Conservation (phyloP, 1,140 invertebrate species). For the Papilio glaucus region DNA sequence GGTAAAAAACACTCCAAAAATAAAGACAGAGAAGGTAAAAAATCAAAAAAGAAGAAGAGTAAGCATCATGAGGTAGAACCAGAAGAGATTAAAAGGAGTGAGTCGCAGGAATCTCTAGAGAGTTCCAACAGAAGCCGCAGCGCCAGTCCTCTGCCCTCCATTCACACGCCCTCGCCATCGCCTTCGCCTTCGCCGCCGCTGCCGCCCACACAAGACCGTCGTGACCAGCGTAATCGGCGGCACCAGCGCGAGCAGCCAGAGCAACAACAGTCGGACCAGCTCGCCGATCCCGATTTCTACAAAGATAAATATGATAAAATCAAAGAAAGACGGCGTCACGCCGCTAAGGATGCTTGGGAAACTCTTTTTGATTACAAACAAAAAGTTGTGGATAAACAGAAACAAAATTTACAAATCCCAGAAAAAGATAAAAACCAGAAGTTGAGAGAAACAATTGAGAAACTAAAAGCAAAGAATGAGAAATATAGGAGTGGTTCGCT, state of each 20-base stretch:
- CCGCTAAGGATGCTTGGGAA: slow-evolving; percentile 75
- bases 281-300: slow-evolving; percentile 69
- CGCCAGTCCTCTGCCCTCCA: slow-evolving; percentile 73
- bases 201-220: slow-evolving; percentile 36
- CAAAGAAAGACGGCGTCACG: slow-evolving; percentile 85
- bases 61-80: slow-evolving; percentile 63
- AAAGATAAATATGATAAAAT: slow-evolving; percentile 87
- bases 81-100: slow-evolving; percentile 54
- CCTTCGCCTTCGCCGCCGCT: slow-evolving; percentile 63
- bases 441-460: slow-evolving; percentile 85
- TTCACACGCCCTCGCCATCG: slow-evolving; percentile 72
- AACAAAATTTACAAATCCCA: slow-evolving; percentile 64
- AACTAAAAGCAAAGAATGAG: slow-evolving; percentile 86
- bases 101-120: slow-evolving; percentile 67
- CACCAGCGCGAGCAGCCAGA: slow-evolving; percentile 48
- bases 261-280: slow-evolving; percentile 43
- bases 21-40: slow-evolving; percentile 73
- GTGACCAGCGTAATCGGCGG: slow-evolving; percentile 48
- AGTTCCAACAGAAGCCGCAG: slow-evolving; percentile 79
- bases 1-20: slow-evolving; percentile 68
- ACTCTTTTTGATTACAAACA: slow-evolving; percentile 72
- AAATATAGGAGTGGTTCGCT: slow-evolving; percentile 78
- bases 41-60: slow-evolving; percentile 77
- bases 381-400: slow-evolving; percentile 67
- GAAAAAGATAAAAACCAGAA: slow-evolving; percentile 85